A percentile compares a stretch with the other conserved stretches of the same genome.
Evolutionary conservation across 2,888 invertebrate species (phyloP).

Genomic region (Punctoribates punctum): DNA sequence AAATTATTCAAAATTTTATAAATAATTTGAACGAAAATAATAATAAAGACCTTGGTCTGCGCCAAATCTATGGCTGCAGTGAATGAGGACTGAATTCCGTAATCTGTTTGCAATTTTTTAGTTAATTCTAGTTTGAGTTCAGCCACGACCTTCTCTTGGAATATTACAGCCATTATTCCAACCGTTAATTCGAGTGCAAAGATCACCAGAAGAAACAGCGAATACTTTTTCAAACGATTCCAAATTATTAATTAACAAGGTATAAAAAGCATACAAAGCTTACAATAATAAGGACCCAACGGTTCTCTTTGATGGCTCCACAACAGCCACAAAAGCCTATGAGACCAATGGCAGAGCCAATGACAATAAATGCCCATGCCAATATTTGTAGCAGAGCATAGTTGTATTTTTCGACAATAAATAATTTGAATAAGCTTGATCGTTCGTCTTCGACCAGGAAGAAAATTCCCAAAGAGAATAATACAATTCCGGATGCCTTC

Average conservation of each 20-base stretch:
- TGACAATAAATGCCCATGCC: conserved; percentile 57
- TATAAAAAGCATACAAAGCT: conserved; percentile 38
- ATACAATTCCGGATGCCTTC: conserved; percentile 58
- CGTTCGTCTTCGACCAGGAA: conserved; percentile 59
- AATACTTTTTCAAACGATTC: conserved; percentile 53
- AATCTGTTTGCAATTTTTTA: conserved; percentile 53
- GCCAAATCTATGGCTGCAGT: conserved; percentile 56
- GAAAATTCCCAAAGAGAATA: conserved; percentile 60
- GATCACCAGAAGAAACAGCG: conserved; percentile 56
- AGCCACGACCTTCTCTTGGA: conserved; percentile 50
- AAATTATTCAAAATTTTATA: background rate
- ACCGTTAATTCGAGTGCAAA: conserved; percentile 56
- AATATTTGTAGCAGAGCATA: conserved; percentile 56
- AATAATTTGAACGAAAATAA: background rate
- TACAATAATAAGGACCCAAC: conserved; percentile 56
- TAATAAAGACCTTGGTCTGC: conserved; percentile 45
- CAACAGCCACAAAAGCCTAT: conserved; percentile 62
- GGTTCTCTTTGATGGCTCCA: conserved; percentile 59
- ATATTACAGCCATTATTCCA: conserved; percentile 54
- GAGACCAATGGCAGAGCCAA: conserved; percentile 58
- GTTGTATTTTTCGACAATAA: conserved; percentile 54
- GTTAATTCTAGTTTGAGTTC: conserved; percentile 54
- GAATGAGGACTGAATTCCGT: conserved; percentile 54
- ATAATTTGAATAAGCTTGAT: conserved; percentile 57
- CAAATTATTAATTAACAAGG: background rate